Evolutionary conservation across 2,113 vertebrate genomes (phyloP).

Genomic region (Eidolon helvum): DNA sequence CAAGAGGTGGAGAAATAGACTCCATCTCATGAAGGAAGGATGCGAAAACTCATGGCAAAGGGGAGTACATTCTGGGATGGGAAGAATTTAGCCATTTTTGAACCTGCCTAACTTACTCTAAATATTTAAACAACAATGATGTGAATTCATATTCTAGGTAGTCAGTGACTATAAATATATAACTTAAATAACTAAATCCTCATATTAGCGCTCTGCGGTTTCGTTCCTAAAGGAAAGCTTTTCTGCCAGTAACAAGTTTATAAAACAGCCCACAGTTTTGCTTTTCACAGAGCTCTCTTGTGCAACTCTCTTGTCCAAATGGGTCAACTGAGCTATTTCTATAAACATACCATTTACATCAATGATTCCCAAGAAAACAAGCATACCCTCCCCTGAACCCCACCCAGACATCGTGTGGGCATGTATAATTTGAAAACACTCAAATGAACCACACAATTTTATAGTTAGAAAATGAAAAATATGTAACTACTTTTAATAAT

Average conservation of each 20-base stretch:
- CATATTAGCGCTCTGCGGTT: neutral
- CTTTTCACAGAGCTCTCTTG: slow-evolving; percentile 16
- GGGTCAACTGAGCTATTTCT: neutral
- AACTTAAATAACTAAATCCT: neutral
- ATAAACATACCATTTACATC: neutral
- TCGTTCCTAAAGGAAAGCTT: slow-evolving; percentile 19
- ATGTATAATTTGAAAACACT: neutral
- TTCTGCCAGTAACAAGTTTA: neutral
- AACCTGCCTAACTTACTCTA: neutral
- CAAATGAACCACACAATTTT: slow-evolving; percentile 1
- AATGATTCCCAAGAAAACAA: neutral
- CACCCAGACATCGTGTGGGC: neutral
- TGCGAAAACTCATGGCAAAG: neutral
- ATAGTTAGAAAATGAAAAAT: slow-evolving; percentile 2
- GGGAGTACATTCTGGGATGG: neutral
- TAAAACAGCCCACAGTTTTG: neutral
- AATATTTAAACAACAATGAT: neutral
- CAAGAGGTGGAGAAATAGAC: neutral
- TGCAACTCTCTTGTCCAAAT: neutral
- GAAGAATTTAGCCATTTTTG: neutral
- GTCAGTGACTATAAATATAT: neutral
- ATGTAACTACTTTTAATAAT: neutral
- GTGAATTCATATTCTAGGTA: neutral
- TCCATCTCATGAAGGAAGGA: neutral
- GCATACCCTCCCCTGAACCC: neutral